phyloP scores from a whole-genome alignment of 2,797 vertebrate genomes.

The Brotula barbata region DNA sequence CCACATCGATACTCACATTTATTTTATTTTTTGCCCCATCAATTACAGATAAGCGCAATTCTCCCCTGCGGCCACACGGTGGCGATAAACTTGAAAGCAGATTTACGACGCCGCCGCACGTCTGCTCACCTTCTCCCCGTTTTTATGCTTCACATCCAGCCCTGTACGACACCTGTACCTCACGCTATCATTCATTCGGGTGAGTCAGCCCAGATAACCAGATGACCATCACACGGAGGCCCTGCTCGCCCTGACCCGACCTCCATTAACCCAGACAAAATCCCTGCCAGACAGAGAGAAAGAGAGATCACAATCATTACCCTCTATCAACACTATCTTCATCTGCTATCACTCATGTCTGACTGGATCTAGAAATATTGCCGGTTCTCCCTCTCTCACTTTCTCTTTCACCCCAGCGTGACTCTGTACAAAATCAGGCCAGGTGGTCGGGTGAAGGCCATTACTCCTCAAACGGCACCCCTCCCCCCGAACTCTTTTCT shows the following conservation, averaged over 20 bases:
- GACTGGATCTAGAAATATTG: slow-evolving; percentile 35
- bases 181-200: slow-evolving; percentile 29
- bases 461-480: slow-evolving; percentile 32
- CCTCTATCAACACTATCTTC: slow-evolving; percentile 64
- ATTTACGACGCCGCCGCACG: neutral
- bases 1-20: too few relatives aligned
- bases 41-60: too few relatives aligned
- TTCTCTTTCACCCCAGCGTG: slow-evolving; percentile 33
- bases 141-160: neutral
- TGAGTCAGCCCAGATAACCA: slow-evolving; percentile 55
- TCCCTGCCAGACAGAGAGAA: slow-evolving; percentile 43
- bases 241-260: slow-evolving; percentile 43
- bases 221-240: slow-evolving; percentile 52
- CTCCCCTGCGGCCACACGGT: too few relatives aligned
- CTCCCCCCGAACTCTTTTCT: neutral
- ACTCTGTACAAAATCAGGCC: slow-evolving; percentile 59
- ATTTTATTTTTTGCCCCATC: too few relatives aligned
- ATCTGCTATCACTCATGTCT: slow-evolving; percentile 62
- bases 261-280: slow-evolving; percentile 63
- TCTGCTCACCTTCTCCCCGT: neutral
- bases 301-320: slow-evolving; percentile 65
- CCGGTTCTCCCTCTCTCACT: slow-evolving; percentile 17
- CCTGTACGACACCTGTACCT: slow-evolving; percentile 22
- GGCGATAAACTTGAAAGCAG: too few relatives aligned
- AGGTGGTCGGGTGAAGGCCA: slow-evolving; percentile 62